Percentiles rank a stretch among this genome's conserved stretches.
These are phyloP conservation scores for Lampropteryx suffumata DNA, from an alignment of 2,888 invertebrate genomes.

Conservation along the genomic window DNA sequence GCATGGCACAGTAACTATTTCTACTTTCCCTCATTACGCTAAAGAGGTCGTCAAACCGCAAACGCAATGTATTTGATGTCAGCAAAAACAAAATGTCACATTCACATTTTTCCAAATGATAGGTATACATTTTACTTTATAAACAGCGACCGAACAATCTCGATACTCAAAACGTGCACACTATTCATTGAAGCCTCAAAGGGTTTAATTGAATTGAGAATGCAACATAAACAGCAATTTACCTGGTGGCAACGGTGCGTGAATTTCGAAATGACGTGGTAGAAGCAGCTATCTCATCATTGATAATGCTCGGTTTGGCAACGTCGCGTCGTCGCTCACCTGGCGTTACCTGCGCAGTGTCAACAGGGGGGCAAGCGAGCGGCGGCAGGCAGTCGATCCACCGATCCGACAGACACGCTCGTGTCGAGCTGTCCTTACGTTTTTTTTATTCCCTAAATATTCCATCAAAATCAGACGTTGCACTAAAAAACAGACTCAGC, in stretches of 20 bases:
- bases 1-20: constrained; percentile 46
- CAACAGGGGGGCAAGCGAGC: constrained; percentile 74
- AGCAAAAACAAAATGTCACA: constrained; percentile 34
- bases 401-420: constrained; percentile 67
- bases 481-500: constrained; percentile 39
- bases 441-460: constrained; percentile 51
- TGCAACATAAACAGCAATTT: constrained; percentile 51
- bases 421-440: constrained; percentile 51
- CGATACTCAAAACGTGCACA: constrained; percentile 39
- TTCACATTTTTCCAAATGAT: constrained; percentile 36
- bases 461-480: constrained; percentile 49
- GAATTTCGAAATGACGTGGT: constrained; percentile 62
- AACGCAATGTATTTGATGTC: constrained; percentile 49
- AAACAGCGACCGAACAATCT: constrained; percentile 31
- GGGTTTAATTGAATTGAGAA: constrained; percentile 36
- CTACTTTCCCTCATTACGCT: constrained; percentile 47
- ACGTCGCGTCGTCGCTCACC: constrained; percentile 79
- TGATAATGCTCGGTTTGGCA: constrained; percentile 81
- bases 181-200: constrained; percentile 50
- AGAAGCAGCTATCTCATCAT: constrained; percentile 74
- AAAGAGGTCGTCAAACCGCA: constrained; percentile 46
- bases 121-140: constrained; percentile 28
- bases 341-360: constrained; percentile 80
- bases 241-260: constrained; percentile 60
- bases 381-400: constrained; percentile 70